Evolutionary conservation across 2,113 vertebrate species (phyloP), one percentile per base, ranked within the genome.

Genomic region (Cheirogaleus medius): DNA sequence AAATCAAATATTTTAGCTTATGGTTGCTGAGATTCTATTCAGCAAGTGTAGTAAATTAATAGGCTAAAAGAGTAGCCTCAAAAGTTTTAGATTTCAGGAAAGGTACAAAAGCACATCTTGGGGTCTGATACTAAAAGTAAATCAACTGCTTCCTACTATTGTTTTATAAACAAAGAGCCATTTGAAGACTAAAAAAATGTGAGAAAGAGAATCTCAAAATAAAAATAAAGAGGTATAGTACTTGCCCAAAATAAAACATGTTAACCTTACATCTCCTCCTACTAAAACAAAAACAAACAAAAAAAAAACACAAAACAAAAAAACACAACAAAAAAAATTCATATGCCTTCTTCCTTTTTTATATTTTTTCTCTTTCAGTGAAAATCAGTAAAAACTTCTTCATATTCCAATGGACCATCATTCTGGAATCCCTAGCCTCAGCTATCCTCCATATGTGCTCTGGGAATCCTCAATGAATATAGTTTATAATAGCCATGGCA

Each of bases 161-260:
- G 13, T 78, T 82, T 87, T 78, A 80, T 66, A 83, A 85, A 92
- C 89, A n/a, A 60, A 88, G 68, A 29, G 32, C 8, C 17, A 90
- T 86, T 86, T 74, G 85, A 56, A 87, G 18, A 76, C 25, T 78
- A 85, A 90, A 87, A 87, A 86, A 87, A 83, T 83, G 11, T 87
- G n/a, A 85, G 23, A 66, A 83, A 54, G 7, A 44, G 4, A 63
- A 82, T 39, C 58, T 85, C 42, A 60, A 90, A 85, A 87, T 69
- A 80, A 83, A 93, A 85, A 87, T 69, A 73, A 83, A 93, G 37
- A 86, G 25, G 42, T 71, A 77, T 6, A 74, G 25, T 44, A 44
- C 3, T 77, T 87, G 76, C 11, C 39, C 23, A 56, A 60, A 39
- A 80, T 23, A 90, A 95, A 77, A 47, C 42, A 84, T 29, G 34